These are phyloP conservation scores for Vandiemenella viatica DNA, from an alignment of 2,888 invertebrate genomes.

Conservation along the genomic window DNA sequence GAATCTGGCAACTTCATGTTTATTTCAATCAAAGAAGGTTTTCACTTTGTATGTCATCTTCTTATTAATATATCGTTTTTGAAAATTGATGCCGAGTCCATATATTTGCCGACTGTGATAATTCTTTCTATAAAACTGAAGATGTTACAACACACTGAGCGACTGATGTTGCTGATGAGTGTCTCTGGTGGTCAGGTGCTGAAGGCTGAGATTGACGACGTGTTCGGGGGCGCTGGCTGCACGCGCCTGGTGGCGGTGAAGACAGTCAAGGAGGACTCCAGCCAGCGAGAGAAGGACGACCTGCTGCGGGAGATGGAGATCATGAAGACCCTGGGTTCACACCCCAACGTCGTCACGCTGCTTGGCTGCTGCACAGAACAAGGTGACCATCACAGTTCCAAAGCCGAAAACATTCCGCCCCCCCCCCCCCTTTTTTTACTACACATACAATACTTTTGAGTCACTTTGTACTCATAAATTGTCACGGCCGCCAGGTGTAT, in stretches of 20 bases:
- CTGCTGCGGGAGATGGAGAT: conserved; percentile 55
- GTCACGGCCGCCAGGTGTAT: too few species aligned
- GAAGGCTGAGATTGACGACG: conserved; percentile 71
- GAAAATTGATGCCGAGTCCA: too few species aligned
- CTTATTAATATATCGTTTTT: too few species aligned
- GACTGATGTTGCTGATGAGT: neutral
- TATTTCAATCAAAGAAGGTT: too few species aligned
- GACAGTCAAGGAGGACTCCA: conserved; percentile 62
- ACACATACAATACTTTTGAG: too few species aligned
- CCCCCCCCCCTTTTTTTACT: too few species aligned
- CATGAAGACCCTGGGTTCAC: conserved; percentile 69
- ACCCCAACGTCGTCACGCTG: conserved; percentile 67
- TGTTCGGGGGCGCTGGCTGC: conserved; percentile 58
- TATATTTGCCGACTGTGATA: too few species aligned
- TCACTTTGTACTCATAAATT: too few species aligned
- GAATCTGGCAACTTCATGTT: too few species aligned
- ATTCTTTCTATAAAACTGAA: too few species aligned
- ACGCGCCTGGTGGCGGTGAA: conserved; percentile 74
- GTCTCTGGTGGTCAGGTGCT: conserved; percentile 42
- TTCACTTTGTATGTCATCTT: too few species aligned
- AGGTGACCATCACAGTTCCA: conserved; percentile 35
- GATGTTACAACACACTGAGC: too few species aligned
- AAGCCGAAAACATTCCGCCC: neutral
- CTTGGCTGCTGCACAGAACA: conserved; percentile 70
- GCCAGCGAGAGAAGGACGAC: conserved; percentile 63